Evolutionary conservation across 2,797 vertebrate species (phyloP).

Genomic region (Garrulus glandarius): DNA sequence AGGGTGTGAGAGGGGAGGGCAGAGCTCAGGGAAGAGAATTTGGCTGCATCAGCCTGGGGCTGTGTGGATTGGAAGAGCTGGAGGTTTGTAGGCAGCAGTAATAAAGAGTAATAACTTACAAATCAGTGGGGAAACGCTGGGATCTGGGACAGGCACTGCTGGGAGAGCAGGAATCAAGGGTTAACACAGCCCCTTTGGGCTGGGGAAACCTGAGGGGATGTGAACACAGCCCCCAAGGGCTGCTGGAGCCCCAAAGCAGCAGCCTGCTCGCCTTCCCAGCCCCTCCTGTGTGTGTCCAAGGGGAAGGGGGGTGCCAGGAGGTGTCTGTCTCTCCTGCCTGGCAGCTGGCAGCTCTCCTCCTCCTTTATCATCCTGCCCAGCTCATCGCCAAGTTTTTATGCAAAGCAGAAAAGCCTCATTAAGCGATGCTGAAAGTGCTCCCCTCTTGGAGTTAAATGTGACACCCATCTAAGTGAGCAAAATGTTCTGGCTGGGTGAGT

Average conservation of each 20-base stretch:
- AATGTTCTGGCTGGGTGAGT: neutral
- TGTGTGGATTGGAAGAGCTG: neutral
- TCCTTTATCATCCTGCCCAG: neutral
- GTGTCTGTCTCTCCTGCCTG: neutral
- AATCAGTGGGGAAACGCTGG: fast-evolving
- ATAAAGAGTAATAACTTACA: fast-evolving
- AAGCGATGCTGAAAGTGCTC: neutral
- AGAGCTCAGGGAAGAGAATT: neutral
- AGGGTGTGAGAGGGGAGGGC: neutral
- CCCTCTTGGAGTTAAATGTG: neutral
- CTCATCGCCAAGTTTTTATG: slow-evolving; percentile 10
- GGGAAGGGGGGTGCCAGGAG: neutral
- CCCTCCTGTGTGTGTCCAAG: neutral
- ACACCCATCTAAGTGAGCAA: neutral
- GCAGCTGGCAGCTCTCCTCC: slow-evolving; percentile 6
- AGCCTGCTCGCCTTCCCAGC: neutral
- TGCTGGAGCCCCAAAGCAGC: neutral
- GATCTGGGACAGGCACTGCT: fast-evolving
- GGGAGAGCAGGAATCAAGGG: neutral
- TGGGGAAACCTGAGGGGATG: neutral
- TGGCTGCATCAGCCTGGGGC: neutral
- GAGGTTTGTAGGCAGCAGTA: neutral
- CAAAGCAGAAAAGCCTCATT: slow-evolving; percentile 13
- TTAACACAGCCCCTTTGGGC: neutral
- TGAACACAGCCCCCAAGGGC: fast-evolving